A percentile compares a stretch with the other conserved stretches of the same genome.
Conservation (phyloP, 2,888 invertebrate species). For the Diaperis boleti region DNA sequence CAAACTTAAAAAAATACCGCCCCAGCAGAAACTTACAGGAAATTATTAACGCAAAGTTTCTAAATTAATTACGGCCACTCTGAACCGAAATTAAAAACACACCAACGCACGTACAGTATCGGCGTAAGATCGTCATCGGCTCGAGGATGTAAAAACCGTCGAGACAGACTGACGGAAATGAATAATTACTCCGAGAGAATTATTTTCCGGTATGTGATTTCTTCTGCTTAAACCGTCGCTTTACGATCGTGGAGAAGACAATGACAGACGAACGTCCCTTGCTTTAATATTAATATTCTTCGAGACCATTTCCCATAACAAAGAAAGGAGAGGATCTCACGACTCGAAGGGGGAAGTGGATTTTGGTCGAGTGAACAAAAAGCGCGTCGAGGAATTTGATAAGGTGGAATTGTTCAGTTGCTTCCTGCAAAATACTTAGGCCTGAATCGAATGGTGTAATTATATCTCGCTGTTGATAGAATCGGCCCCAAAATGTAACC, state of each 20-base stretch:
- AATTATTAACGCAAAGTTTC: too few relatives aligned
- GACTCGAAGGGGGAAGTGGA: slow-evolving; percentile 29
- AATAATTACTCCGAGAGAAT: slow-evolving; percentile 62
- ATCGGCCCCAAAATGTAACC: too few relatives aligned
- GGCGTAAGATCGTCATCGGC: slow-evolving; percentile 22
- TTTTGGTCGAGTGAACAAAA: slow-evolving; percentile 12
- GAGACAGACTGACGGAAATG: slow-evolving; percentile 58
- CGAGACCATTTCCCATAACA: slow-evolving; percentile 59
- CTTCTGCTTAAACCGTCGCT: slow-evolving; percentile 51
- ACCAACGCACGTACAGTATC: not conserved
- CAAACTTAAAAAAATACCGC: too few relatives aligned
- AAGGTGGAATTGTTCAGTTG: not conserved
- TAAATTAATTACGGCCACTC: too few relatives aligned
- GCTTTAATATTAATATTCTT: slow-evolving; percentile 57
- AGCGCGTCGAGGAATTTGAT: slow-evolving; percentile 7
- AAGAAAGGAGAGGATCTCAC: slow-evolving; percentile 50
- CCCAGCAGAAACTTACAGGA: too few relatives aligned
- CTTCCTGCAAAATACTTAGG: slow-evolving; percentile 29
- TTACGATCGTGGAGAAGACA: slow-evolving; percentile 39
- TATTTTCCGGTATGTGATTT: slow-evolving; percentile 64
- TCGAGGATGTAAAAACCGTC: slow-evolving; percentile 21
- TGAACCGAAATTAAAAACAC: slow-evolving; percentile 2
- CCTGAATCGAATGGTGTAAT: too few relatives aligned
- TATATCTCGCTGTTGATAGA: too few relatives aligned
- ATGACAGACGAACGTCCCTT: slow-evolving; percentile 44